Percentiles rank a stretch among this genome's conserved stretches.
These are phyloP conservation scores for Venustaconcha ellipsiformis DNA, from an alignment of 1,140 invertebrate genomes.

Conservation along the genomic window DNA sequence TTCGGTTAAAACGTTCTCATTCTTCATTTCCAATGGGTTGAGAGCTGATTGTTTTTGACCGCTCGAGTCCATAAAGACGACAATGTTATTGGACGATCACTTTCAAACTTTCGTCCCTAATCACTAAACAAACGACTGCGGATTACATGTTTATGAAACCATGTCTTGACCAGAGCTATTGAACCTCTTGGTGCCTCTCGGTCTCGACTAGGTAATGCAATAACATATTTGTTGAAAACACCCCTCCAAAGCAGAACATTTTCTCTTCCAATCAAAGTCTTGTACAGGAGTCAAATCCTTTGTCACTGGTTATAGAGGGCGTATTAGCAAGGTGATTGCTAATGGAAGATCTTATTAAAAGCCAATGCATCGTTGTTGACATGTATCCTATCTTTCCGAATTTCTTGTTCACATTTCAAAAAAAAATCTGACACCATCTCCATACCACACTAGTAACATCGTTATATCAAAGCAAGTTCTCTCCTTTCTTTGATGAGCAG, in stretches of 20 bases:
- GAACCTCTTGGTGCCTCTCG: not conserved
- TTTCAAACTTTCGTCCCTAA: conserved; percentile 13
- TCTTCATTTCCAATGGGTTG: not conserved
- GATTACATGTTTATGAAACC: not conserved
- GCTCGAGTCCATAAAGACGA: not conserved
- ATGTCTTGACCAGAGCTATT: conserved; percentile 5
- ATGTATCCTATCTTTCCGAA: not conserved
- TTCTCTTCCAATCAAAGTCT: not conserved
- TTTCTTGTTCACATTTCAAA: not conserved
- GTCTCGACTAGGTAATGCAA: not conserved
- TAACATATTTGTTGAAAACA: not conserved
- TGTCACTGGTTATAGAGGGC: not conserved
- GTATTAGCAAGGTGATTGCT: not conserved
- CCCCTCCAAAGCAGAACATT: not conserved
- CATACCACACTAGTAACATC: not conserved
- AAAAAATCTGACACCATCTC: not conserved
- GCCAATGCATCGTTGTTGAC: not conserved
- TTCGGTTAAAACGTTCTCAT: conserved; percentile 1
- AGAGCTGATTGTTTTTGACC: conserved; percentile 7
- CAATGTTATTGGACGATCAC: not conserved
- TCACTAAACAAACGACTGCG: conserved; percentile 2
- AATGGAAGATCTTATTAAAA: not conserved
- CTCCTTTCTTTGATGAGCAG: conserved; percentile 12
- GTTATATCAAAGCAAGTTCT: not conserved
- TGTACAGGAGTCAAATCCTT: not conserved